Evolutionary conservation across 2,888 invertebrate genomes (phyloP), one percentile per base, ranked within the genome.

Genomic region (Leucozona laternaria): DNA sequence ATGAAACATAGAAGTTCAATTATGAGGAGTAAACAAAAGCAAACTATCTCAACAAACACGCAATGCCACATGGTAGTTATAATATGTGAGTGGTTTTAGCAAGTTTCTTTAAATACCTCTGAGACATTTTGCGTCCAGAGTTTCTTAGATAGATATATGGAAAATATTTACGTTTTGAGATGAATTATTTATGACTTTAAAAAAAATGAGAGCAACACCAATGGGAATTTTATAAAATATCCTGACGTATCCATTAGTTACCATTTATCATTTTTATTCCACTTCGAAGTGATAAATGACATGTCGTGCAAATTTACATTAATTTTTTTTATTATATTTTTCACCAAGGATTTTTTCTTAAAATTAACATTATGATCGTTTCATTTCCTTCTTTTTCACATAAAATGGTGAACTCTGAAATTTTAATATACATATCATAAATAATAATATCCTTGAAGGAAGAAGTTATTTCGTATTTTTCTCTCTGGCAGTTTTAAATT

Each of bases 131-230:
- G 64, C 53, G 60, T 76, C 76, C 31, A 57, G 48, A 40, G 37
- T 22, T 55, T n/a, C n/a, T 10, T 22, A 43, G 22, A 75, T 17
- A 34, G 17, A 71, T 45, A 31, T 71, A 84, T 70, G 57, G 17
- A 73, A 79, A 79, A 75, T 75, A 64, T 76, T 70, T 79, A 79
- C 70, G 62, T 66, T 79, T 85, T 72, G 50, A 72, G 76, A 85
- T 80, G 71, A 85, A 80, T 85, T 80, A 80, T 85, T 85, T 85
- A 85, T 85, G 75, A 84, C 66, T 79, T 84, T 71, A 58, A 76
- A 79, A 64, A 64, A 66, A 66, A 72, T 64, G 31, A 48, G 34
- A 66, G 20, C 20, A 66, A 66, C 66, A 80, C 76, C 80, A 85
- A 57, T 80, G 80, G 76, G 80, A 80, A 77, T 77, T 68, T 37